phyloP scores from a whole-genome alignment of 2,113 vertebrate genomes.

The Apodemus speciosus region DNA sequence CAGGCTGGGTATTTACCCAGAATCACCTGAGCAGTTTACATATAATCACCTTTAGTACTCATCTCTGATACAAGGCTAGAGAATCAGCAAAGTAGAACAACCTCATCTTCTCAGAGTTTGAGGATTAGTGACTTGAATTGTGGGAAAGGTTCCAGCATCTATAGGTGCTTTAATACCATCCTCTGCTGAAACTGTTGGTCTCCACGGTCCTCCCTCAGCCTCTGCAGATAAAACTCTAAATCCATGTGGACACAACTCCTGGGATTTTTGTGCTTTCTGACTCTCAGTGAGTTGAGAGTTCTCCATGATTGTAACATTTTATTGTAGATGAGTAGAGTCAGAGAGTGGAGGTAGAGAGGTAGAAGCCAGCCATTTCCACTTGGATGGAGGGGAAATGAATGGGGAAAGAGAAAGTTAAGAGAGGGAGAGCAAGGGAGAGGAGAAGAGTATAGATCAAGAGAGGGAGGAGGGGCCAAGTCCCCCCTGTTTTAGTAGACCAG shows the following conservation, averaged over 20 bases:
- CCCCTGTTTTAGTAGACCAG: too few relatives aligned
- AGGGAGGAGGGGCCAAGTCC: too few relatives aligned
- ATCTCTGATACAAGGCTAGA: not conserved
- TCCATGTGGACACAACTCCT: not conserved
- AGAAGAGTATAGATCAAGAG: too few relatives aligned
- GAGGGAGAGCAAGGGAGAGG: too few relatives aligned
- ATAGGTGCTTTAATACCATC: conserved; percentile 65
- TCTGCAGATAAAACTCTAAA: not conserved
- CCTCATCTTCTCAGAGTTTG: not conserved
- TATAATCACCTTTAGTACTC: too few relatives aligned
- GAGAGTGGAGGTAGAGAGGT: too few relatives aligned
- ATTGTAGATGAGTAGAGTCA: too few relatives aligned
- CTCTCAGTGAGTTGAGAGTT: not conserved
- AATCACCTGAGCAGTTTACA: too few relatives aligned
- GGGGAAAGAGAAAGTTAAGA: too few relatives aligned
- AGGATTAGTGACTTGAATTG: not conserved
- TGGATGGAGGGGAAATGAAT: too few relatives aligned
- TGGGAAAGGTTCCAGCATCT: conserved; percentile 53
- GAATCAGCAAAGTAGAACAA: not conserved
- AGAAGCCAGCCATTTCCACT: too few relatives aligned
- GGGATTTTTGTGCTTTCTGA: not conserved
- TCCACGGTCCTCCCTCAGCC: not conserved
- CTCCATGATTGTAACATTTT: too few relatives aligned
- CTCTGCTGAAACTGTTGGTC: conserved; percentile 2
- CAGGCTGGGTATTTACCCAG: not conserved